Evolutionary conservation across 2,888 invertebrate genomes (phyloP), one percentile per base, ranked within the genome.

Genomic region (Eulithis testata): DNA sequence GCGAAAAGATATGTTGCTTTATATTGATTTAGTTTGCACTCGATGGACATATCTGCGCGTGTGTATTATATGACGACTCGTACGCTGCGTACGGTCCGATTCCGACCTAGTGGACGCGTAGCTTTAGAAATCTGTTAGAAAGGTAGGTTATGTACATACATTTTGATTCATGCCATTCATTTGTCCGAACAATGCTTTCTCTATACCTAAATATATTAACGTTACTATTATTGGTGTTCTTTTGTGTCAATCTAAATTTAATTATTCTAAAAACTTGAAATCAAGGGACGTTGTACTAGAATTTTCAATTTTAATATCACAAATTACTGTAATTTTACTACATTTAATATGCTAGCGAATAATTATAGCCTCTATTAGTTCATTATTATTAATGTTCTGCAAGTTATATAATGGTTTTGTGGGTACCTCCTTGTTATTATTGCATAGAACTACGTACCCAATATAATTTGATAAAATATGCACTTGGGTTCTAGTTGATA

Each of bases 201-300:
- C 66, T 72, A 68, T 69, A 73, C 73, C 79, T 83, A 82, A 74
- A 75, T 80, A 79, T 77, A 77, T 71, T 80, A 75, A 76, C 76
- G 77, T 85, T 74, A 86, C 78, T 88, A 89, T 87, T 83, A 85
- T 91, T 93, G 93, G 92, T 93, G 92, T 93, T 93, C 88, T 84
- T 85, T 80, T 87, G 84, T 90, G 90, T 88, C 84, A 85, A 81
- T 82, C 84, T 90, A 90, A 84, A 83, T 75, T 31, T 21, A 21
- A 88, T 73, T 70, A 91, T 82, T 79, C 85, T 86, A 85, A 82
- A 85, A 84, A 85, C 79, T 84, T 86, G 86, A 90, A 91, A 90
- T 84, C 80, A 86, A 78, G 88, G 89, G 89, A 90, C 89, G 87
- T 88, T 87, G 89, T 88, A 87, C 88, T 90, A 91, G 86, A 84